Base-by-base conservation (phyloP, 2,888 invertebrate genomes). In the Anthoptus insignis region DNA sequence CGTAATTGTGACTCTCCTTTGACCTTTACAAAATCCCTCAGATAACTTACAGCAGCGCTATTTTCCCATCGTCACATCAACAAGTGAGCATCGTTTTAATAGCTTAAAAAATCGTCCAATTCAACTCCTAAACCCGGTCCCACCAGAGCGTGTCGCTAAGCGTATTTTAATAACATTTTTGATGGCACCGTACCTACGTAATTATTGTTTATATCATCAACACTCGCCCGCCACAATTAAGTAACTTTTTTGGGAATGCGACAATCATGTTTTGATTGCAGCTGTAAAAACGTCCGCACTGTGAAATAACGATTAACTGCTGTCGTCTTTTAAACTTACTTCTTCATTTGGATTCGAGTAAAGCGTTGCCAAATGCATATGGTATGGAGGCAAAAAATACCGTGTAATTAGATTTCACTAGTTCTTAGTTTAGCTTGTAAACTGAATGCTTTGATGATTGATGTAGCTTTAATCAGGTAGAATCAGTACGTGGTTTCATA, bases 121-220 rank as follows among this genome's bases (percentile, higher is more conserved):
- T 71, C 47, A 22, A n/a, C 57, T 63, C 53, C 56, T 61, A 50
- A 64, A 69, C 24, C 9, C 37, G 70, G 64, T 64, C 76, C 75
- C 78, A 79, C 65, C 76, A 67, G 72, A 83, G 80, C 82, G 79
- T 78, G 82, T 82, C 79, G 78, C 87, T 92, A 92, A 93, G 89
- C 86, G 87, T 76, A 87, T 91, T 93, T 92, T 93, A 93, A 93
- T 93, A 93, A 89, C 91, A 83, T 87, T 89, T 86, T 86, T 76
- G 83, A 81, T 83, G 49, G 49, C 63, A 56, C 82, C 82, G 81
- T 79, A 81, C 80, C 80, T 81, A 81, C 80, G 86, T 91, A 92
- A 92, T 93, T 92, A 91, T 86, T 84, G 84, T 88, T 87, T 88
- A 88, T 88, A 84, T 85, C 89, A 89, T 91, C 90, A 89, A 89